Base-by-base conservation (phyloP, 2,797 vertebrate species). In the Chaetodon trifasciatus region DNA sequence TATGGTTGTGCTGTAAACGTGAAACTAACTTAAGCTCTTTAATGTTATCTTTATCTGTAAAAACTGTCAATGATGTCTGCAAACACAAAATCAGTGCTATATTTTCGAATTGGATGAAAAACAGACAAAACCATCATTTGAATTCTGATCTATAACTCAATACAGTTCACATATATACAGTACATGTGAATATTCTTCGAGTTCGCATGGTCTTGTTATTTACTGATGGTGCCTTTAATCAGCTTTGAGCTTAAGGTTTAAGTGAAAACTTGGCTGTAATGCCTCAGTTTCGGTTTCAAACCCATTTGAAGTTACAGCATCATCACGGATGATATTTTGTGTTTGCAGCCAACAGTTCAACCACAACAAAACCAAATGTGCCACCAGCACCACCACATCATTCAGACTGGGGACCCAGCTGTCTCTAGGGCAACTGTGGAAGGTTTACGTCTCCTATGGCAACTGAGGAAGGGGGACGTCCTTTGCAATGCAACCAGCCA, bases 371-470 rank as follows among this genome's bases (percentile, higher is more conserved):
- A 78, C 50, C 42, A 50, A 86, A 86, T 81, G 70, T 89, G 82
- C 74, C 76, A 69, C 40, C 78, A 72, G 37, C 64, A 62, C 23
- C 57, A 73, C 68, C 74, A 52, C 76, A 81, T 85, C 82, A 76
- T 80, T 87, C 85, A 90, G 72, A 76, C 80, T 83, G 9, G 89
- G 91, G 90, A 88, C 81, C 82, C 78, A 76, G 83, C 93, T 94
- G 94, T 96, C 93, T 94, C 94, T 93, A 92, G 92, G 94, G 94
- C 88, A 95, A 93, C 93, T 76, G 74, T 83, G 91, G 92, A 93
- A 95, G 90, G 92, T 92, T 94, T 93, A 91, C 80, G 68, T 93
- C 92, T 93, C 92, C 95, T 93, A 94, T 95, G 94, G 94, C 93
- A 95, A 95, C 95, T 87, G 91, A 78, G 86, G 77, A 88, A 74